These are phyloP conservation scores for Gortyna flavago DNA, from an alignment of 2,888 invertebrate species.

Conservation along the genomic window DNA sequence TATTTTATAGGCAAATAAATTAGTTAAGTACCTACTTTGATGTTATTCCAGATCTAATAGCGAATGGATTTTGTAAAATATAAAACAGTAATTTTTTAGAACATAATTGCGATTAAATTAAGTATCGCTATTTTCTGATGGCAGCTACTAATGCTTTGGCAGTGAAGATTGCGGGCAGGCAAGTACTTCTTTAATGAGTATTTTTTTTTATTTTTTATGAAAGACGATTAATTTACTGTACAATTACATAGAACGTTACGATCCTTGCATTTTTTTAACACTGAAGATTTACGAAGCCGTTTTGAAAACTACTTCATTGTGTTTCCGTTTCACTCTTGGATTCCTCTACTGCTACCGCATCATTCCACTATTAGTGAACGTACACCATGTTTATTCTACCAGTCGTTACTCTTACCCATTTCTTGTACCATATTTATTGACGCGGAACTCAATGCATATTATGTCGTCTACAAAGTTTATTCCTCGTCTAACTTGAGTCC, in stretches of 20 bases:
- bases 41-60: too few relatives aligned
- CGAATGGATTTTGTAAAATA: not conserved
- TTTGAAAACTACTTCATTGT: not conserved
- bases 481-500: slow-evolving; percentile 41
- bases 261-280: too few relatives aligned
- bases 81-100: too few relatives aligned
- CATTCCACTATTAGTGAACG: not conserved
- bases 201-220: too few relatives aligned
- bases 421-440: slow-evolving; percentile 25
- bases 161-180: too few relatives aligned
- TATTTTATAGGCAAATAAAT: too few relatives aligned
- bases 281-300: too few relatives aligned
- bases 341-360: not conserved
- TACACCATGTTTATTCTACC: not conserved
- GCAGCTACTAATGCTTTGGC: not conserved
- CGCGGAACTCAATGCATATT: slow-evolving; percentile 22
- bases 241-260: too few relatives aligned
- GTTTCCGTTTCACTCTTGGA: not conserved
- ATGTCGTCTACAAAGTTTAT: slow-evolving; percentile 50
- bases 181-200: too few relatives aligned
- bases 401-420: not conserved
- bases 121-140: not conserved
- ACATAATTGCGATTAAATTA: too few relatives aligned
- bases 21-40: too few relatives aligned
- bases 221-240: too few relatives aligned